Conservation (phyloP, 2,797 vertebrate genomes). For the Toxotes lorentzi region DNA sequence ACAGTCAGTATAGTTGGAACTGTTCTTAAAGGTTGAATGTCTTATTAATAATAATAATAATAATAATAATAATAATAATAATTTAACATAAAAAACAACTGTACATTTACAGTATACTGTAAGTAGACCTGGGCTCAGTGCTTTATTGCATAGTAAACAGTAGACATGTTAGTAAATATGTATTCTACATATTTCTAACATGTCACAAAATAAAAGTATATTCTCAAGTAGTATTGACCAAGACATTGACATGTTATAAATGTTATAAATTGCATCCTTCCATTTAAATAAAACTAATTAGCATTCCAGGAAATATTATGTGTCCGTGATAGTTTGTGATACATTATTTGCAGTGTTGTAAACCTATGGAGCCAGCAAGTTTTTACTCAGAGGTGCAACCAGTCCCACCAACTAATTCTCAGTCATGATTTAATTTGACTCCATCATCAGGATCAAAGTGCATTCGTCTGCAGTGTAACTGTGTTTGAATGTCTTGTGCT, state of each 20-base stretch:
- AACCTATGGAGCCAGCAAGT: background rate
- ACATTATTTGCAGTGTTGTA: background rate
- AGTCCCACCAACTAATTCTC: background rate
- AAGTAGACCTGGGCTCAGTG: background rate
- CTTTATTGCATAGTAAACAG: background rate
- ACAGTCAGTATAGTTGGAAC: background rate
- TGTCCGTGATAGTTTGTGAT: background rate
- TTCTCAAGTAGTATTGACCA: background rate
- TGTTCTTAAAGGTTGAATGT: background rate
- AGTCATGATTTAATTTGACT: slow-evolving; percentile 12
- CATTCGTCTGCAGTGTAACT: background rate
- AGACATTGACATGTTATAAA: background rate
- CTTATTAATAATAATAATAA: too few species aligned
- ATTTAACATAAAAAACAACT: background rate
- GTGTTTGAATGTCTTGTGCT: background rate
- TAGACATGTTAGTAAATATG: background rate
- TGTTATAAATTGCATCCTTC: background rate
- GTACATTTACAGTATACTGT: background rate
- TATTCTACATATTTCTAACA: background rate
- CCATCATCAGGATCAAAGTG: background rate
- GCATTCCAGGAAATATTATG: background rate
- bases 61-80: too few species aligned
- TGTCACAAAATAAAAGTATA: background rate
- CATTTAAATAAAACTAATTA: background rate
- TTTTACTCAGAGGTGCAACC: background rate